Evolutionary conservation across 2,888 invertebrate species (phyloP).

Genomic region (Drosophila birchii): DNA sequence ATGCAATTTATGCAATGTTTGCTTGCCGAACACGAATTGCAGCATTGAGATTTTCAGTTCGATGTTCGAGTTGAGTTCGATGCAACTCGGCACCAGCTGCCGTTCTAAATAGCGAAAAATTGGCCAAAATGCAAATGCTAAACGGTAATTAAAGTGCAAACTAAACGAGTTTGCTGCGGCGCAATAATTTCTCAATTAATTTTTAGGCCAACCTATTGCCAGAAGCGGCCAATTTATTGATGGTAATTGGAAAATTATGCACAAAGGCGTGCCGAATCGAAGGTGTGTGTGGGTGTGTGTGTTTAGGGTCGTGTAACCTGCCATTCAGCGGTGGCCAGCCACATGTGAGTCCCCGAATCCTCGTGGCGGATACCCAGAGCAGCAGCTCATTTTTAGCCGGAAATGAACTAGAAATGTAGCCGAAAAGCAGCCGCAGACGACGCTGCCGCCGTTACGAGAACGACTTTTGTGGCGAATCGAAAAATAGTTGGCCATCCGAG

Average conservation of each 20-base stretch:
- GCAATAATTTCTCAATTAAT: constrained; percentile 76
- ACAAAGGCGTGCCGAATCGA: constrained; percentile 46
- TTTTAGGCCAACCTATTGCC: constrained; percentile 31
- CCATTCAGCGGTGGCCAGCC: constrained; percentile 12
- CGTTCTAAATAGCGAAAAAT: constrained; percentile 32
- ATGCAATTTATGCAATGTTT: constrained; percentile 70
- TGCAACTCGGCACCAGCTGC: constrained; percentile 33
- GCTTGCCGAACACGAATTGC: constrained; percentile 44
- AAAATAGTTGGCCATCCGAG: constrained; percentile 62
- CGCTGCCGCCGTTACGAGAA: constrained; percentile 37
- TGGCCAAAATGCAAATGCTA: constrained; percentile 58
- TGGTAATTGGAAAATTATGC: constrained; percentile 75
- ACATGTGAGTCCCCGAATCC: constrained; percentile 44
- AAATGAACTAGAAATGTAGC: constrained; percentile 77
- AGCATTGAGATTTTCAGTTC: constrained; percentile 38
- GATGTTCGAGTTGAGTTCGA: constrained; percentile 11
- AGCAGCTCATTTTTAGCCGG: constrained; percentile 76
- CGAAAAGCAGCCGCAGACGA: constrained; percentile 50
- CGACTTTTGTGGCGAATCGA: constrained; percentile 70
- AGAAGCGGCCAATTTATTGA: constrained; percentile 58
- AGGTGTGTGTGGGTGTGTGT: constrained; percentile 13
- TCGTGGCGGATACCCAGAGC: constrained; percentile 47
- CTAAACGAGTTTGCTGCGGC: constrained; percentile 49
- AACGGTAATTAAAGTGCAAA: constrained; percentile 68
- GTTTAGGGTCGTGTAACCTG: constrained; percentile 11